A percentile compares a stretch with the other conserved stretches of the same genome.
Evolutionary conservation across 2,888 invertebrate species (phyloP).

Genomic region (Alcis repandata): DNA sequence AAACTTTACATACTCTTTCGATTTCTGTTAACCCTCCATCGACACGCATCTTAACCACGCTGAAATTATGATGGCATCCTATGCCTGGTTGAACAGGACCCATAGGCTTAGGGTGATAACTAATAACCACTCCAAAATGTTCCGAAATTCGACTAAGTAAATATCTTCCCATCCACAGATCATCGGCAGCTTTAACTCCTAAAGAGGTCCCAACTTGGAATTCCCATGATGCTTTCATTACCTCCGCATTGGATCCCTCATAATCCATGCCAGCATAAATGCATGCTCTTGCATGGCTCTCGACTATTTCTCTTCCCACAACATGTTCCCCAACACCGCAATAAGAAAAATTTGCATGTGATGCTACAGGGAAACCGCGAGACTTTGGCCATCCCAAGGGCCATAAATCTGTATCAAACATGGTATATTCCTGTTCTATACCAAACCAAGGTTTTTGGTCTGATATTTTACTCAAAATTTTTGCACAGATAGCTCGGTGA

Average conservation of each 20-base stretch:
- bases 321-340: slow-evolving; percentile 98
- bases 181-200: slow-evolving; percentile 94
- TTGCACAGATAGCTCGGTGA: slow-evolving; percentile 89
- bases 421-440: slow-evolving; percentile 96
- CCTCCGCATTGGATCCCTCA: slow-evolving; percentile 98
- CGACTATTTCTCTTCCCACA: slow-evolving; percentile 97
- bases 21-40: slow-evolving; percentile 91
- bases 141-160: slow-evolving; percentile 94
- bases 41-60: slow-evolving; percentile 93
- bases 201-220: slow-evolving; percentile 96
- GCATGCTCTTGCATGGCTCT: slow-evolving; percentile 94
- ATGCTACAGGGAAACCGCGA: slow-evolving; percentile 92
- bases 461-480: slow-evolving; percentile 80
- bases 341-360: slow-evolving; percentile 93
- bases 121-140: slow-evolving; percentile 91
- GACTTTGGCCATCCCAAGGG: slow-evolving; percentile 97
- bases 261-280: slow-evolving; percentile 97
- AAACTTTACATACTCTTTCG: slow-evolving; percentile 94
- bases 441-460: slow-evolving; percentile 94
- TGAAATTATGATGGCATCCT: slow-evolving; percentile 96
- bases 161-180: slow-evolving; percentile 95
- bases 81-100: slow-evolving; percentile 95
- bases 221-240: slow-evolving; percentile 98
- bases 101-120: slow-evolving; percentile 91
- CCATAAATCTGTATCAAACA: slow-evolving; percentile 93